Conservation (phyloP, 2,113 vertebrate genomes). For the Ahaetulla prasina region DNA sequence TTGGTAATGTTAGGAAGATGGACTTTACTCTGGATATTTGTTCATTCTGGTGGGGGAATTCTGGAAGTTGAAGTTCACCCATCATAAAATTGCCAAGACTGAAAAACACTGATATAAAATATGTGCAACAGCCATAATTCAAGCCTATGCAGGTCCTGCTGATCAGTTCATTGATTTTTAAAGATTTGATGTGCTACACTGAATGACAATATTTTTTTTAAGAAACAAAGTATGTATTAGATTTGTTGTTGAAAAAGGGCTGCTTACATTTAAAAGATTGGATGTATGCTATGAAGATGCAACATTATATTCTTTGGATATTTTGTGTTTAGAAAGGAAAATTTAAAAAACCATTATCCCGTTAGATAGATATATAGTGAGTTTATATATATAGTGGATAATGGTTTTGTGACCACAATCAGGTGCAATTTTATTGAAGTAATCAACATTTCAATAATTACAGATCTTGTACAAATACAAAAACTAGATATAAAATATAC, state of each 20-base stretch:
- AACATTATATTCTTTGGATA: not conserved
- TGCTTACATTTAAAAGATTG: slow-evolving; percentile 53
- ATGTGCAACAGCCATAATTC: slow-evolving; percentile 45
- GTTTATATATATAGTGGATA: too few species aligned
- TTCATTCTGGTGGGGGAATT: not conserved
- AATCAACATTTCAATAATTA: not conserved
- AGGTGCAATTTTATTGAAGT: slow-evolving; percentile 4
- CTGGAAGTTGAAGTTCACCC: not conserved
- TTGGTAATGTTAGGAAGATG: not conserved
- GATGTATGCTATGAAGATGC: slow-evolving; percentile 37
- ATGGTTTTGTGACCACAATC: slow-evolving; percentile 23
- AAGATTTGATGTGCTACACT: not conserved
- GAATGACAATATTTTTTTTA: slow-evolving; percentile 59
- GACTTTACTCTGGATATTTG: too few species aligned
- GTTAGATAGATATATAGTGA: too few species aligned
- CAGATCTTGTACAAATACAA: slow-evolving; percentile 16
- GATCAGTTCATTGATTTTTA: not conserved
- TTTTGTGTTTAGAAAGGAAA: not conserved
- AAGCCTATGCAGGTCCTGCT: not conserved
- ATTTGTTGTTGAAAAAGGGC: slow-evolving; percentile 54
- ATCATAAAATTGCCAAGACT: not conserved
- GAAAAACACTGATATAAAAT: slow-evolving; percentile 46
- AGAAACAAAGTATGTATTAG: slow-evolving; percentile 63
- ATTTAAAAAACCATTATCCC: not conserved
- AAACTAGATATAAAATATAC: not conserved